Conservation (phyloP, 2,113 vertebrate genomes). For the Progne subis region DNA sequence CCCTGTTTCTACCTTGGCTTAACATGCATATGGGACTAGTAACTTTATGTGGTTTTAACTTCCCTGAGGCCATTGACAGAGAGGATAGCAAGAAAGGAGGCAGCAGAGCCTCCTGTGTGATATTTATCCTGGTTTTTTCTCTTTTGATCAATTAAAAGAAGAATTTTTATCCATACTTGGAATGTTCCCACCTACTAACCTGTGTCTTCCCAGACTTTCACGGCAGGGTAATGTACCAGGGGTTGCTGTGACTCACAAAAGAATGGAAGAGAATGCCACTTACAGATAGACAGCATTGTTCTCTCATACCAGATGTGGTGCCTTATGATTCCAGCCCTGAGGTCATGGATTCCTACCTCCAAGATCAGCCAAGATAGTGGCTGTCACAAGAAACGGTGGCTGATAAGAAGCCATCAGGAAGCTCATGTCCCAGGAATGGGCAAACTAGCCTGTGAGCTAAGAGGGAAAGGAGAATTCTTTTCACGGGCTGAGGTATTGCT, state of each 20-base stretch:
- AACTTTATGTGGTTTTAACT: not conserved
- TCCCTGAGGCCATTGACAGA: not conserved
- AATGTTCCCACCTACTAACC: not conserved
- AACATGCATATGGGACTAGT: not conserved
- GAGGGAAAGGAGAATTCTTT: not conserved
- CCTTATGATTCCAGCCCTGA: not conserved
- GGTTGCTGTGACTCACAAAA: not conserved
- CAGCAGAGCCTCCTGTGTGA: not conserved
- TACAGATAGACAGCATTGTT: not conserved
- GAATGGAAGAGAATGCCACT: not conserved
- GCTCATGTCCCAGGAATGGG: not conserved
- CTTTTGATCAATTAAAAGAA: not conserved
- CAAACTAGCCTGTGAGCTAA: not conserved
- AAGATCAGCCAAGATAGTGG: not conserved
- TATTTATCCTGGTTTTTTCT: not conserved
- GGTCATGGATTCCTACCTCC: not conserved
- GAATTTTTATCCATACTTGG: not conserved
- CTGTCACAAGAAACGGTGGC: not conserved
- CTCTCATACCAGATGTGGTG: not conserved
- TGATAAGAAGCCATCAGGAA: not conserved
- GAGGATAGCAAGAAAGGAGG: not conserved
- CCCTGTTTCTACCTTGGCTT: not conserved
- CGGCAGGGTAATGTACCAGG: not conserved
- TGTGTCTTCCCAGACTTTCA: not conserved
- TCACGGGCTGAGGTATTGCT: not conserved